A percentile compares a stretch with the other conserved stretches of the same genome.
These are phyloP conservation scores for Vultur gryphus DNA, from an alignment of 2,797 vertebrate species.

Conservation along the genomic window DNA sequence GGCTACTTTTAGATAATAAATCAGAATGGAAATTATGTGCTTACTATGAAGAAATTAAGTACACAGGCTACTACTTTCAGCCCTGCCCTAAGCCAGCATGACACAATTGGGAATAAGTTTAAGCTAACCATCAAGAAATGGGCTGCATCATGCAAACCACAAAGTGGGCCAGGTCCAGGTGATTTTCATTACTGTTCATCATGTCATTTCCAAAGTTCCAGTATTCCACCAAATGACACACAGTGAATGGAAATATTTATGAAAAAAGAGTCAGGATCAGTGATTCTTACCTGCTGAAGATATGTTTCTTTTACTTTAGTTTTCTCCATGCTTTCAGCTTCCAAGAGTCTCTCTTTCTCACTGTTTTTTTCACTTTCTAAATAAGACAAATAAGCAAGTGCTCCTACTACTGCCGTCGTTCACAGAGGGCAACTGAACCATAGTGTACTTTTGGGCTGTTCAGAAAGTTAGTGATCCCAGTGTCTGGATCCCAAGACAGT, in stretches of 20 bases:
- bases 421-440: background rate
- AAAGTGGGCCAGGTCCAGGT: background rate
- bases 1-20: background rate
- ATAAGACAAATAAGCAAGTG: background rate
- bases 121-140: background rate
- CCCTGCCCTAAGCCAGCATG: background rate
- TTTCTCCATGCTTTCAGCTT: constrained; percentile 18
- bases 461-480: no score
- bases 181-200: background rate
- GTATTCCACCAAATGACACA: background rate
- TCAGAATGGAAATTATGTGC: background rate
- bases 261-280: background rate
- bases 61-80: background rate
- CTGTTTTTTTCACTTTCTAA: constrained; percentile 18
- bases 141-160: background rate
- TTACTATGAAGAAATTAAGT: background rate
- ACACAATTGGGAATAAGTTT: background rate
- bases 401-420: background rate
- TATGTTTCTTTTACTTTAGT: constrained; percentile 33
- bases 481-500: background rate
- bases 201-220: background rate
- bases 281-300: constrained; percentile 60
- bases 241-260: background rate
- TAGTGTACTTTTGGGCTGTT: no score
- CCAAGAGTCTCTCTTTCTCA: background rate